phyloP scores from a whole-genome alignment of 2,888 invertebrate species.

The Pterostichus niger region DNA sequence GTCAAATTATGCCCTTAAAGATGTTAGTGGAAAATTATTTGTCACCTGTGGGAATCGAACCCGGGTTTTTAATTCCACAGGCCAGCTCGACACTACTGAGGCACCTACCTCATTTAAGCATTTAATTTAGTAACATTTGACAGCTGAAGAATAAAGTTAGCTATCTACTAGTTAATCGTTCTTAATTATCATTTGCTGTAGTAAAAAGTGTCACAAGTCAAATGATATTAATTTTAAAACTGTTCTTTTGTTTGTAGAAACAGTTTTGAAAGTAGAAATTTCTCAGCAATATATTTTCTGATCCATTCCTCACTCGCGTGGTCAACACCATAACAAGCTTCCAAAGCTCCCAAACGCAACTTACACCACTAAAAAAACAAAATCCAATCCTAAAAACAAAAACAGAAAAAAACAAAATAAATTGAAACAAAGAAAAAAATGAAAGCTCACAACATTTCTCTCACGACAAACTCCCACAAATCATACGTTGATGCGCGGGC shows the following conservation, averaged over 20 bases:
- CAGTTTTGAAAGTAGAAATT: slow-evolving; percentile 5
- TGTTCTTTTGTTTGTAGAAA: not conserved
- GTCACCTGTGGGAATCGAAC: no score
- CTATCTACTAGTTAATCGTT: no score
- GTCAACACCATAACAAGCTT: slow-evolving; percentile 41
- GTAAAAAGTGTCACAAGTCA: no score
- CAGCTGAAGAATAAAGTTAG: no score
- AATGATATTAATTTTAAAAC: no score
- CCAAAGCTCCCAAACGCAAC: slow-evolving; percentile 43
- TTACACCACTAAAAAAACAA: slow-evolving; percentile 42
- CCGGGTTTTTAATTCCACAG: no score
- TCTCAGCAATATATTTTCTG: slow-evolving; percentile 12
- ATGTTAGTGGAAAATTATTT: no score
- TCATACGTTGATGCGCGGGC: slow-evolving; percentile 37
- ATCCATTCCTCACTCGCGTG: slow-evolving; percentile 19
- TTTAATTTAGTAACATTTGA: no score
- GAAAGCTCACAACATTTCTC: slow-evolving; percentile 41
- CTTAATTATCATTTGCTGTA: no score
- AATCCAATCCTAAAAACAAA: slow-evolving; percentile 34
- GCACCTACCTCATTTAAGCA: no score
- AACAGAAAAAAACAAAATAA: slow-evolving; percentile 34
- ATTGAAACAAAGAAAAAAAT: slow-evolving; percentile 49
- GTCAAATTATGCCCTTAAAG: no score
- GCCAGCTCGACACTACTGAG: no score
- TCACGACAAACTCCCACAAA: slow-evolving; percentile 64